Conservation (phyloP, 1,140 invertebrate species). For the Hypsibius dujardini region DNA sequence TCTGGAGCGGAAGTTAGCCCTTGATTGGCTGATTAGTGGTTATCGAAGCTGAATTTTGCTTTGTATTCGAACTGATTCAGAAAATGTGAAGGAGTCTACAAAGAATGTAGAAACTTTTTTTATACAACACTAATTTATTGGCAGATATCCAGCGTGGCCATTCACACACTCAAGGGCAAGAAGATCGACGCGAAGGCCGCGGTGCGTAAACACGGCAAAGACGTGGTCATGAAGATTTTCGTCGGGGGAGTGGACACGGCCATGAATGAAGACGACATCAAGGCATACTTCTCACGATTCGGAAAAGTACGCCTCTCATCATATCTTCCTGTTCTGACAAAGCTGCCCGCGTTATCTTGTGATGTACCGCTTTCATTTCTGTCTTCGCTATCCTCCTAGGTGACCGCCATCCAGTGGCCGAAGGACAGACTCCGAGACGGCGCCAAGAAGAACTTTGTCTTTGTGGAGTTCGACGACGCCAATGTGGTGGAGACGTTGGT, state of each 20-base stretch:
- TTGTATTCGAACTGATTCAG: not conserved
- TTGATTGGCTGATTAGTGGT: not conserved
- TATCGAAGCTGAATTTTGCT: no score
- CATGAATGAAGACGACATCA: slow-evolving; percentile 76
- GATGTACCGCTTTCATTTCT: no score
- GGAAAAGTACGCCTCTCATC: slow-evolving; percentile 50
- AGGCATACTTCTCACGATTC: slow-evolving; percentile 68
- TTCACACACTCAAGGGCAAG: slow-evolving; percentile 81
- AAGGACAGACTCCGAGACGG: no score
- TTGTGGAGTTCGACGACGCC: no score
- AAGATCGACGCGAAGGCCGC: slow-evolving; percentile 88
- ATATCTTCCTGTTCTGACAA: no score
- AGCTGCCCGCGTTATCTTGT: no score
- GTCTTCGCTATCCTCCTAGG: no score
- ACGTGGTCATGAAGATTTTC: slow-evolving; percentile 53
- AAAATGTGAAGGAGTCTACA: not conserved
- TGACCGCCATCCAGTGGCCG: no score
- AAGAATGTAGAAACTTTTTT: not conserved
- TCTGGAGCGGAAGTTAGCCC: no score
- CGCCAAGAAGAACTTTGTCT: no score
- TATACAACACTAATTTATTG: not conserved
- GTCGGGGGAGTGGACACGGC: slow-evolving; percentile 76
- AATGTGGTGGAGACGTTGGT: no score
- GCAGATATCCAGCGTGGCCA: slow-evolving; percentile 41
- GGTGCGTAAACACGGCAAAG: slow-evolving; percentile 48